Evolutionary conservation across 2,113 vertebrate species (phyloP).

Genomic region (Datnioides undecimradiatus): DNA sequence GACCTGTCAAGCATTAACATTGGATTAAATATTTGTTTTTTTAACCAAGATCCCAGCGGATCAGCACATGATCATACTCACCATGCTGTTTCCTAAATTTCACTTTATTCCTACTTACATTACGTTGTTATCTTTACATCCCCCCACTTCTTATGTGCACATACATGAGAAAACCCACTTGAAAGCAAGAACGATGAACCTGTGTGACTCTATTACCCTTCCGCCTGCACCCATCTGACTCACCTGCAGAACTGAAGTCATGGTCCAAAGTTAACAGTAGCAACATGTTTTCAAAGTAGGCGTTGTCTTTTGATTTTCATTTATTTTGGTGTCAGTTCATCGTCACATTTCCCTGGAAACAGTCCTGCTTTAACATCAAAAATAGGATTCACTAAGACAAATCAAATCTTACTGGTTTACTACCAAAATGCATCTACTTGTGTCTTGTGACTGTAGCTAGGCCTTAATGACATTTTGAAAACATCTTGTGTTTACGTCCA

Average conservation of each 20-base stretch:
- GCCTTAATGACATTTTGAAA: conserved; percentile 33
- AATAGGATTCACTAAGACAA: no score
- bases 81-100: neutral
- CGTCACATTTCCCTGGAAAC: no score
- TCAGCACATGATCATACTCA: neutral
- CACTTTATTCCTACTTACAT: neutral
- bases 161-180: neutral
- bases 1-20: neutral
- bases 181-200: no score
- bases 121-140: neutral
- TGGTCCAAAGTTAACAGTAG: neutral
- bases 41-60: neutral
- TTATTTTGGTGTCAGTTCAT: neutral
- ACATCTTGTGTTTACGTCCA: neutral
- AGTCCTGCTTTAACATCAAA: no score
- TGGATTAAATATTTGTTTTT: neutral
- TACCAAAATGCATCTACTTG: neutral
- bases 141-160: neutral
- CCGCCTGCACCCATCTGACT: neutral
- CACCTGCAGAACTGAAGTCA: neutral
- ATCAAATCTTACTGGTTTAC: no score
- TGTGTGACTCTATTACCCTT: no score
- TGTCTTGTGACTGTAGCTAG: conserved; percentile 49
- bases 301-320: neutral
- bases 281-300: neutral